These are phyloP conservation scores for Apomyelois bistriatella DNA, from an alignment of 2,888 invertebrate genomes.

Conservation along the genomic window DNA sequence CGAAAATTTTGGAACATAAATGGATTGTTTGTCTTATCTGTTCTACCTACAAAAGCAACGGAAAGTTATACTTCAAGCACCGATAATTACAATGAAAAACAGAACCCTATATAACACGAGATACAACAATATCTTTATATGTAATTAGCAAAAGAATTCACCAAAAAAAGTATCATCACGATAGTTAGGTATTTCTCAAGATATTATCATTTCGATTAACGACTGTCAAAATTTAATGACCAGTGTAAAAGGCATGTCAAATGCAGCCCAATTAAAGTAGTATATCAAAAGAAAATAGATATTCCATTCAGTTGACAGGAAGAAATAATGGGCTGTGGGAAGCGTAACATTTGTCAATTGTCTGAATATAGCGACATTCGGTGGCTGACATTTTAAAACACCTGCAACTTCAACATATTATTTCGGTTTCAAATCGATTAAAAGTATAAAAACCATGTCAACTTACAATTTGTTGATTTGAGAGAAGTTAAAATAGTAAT, in stretches of 20 bases:
- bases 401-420: neutral
- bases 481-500: too few relatives aligned
- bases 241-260: neutral
- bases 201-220: neutral
- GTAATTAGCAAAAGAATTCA: too few relatives aligned
- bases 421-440: neutral
- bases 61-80: too few relatives aligned
- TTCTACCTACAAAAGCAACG: too few relatives aligned
- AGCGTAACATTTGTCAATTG: slow-evolving; percentile 2
- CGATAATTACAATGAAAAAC: too few relatives aligned
- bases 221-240: neutral
- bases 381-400: neutral
- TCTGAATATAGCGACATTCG: neutral
- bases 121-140: too few relatives aligned
- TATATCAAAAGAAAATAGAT: neutral
- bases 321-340: neutral
- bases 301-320: slow-evolving; percentile 1
- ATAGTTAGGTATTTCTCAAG: too few relatives aligned
- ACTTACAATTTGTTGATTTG: neutral
- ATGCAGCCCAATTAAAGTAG: neutral
- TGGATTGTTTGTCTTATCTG: too few relatives aligned
- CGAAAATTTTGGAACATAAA: too few relatives aligned
- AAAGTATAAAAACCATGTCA: too few relatives aligned
- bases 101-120: too few relatives aligned
- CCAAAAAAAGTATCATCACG: too few relatives aligned